Evolutionary conservation across 2,113 vertebrate species (phyloP).

Genomic region (Fulmarus glacialis): DNA sequence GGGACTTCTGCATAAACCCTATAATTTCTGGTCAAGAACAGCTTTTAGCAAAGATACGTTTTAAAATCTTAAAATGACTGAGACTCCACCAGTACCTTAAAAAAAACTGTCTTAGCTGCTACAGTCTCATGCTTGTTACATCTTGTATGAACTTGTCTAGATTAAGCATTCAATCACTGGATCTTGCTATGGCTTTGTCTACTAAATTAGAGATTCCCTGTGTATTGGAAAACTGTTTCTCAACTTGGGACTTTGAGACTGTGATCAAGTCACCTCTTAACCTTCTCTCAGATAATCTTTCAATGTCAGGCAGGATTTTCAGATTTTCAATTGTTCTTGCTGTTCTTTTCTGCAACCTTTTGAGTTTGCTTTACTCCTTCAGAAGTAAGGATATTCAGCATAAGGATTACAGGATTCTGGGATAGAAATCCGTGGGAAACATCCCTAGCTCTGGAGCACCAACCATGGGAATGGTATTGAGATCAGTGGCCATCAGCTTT

Average conservation of each 20-base stretch:
- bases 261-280: conserved; percentile 28
- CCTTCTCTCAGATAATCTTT: conserved; percentile 21
- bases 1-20: not conserved
- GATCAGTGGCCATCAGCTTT: not conserved
- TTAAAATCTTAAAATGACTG: not conserved
- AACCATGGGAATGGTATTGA: not conserved
- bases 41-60: not conserved
- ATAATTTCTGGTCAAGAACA: not conserved
- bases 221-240: not conserved
- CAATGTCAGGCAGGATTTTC: conserved; percentile 39
- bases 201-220: not conserved
- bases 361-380: not conserved
- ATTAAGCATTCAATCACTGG: not conserved
- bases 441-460: not conserved
- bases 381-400: not conserved
- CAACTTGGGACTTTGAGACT: not conserved
- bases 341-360: not conserved
- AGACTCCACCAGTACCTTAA: not conserved
- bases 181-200: not conserved
- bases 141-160: not conserved
- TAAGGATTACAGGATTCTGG: conserved; percentile 6
- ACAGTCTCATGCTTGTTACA: not conserved
- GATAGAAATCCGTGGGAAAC: not conserved
- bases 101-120: not conserved
- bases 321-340: conserved; percentile 33